Evolutionary conservation across 2,797 vertebrate species (phyloP).

Genomic region (Melanitta fusca): DNA sequence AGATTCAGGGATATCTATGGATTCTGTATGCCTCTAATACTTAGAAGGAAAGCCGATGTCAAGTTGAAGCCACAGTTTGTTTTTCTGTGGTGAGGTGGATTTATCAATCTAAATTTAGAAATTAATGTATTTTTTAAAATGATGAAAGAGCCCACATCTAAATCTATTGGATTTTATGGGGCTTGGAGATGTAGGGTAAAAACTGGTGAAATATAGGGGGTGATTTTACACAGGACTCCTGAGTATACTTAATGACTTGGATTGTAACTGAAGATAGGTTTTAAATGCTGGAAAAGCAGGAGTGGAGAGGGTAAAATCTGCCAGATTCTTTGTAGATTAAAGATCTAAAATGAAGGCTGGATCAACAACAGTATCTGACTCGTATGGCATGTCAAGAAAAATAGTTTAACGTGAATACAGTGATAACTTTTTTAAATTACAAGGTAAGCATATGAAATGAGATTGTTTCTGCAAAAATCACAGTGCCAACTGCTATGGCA

Average conservation of each 20-base stretch:
- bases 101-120: constrained; percentile 3
- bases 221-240: background rate
- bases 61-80: background rate
- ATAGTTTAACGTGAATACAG: background rate
- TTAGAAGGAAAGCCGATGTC: background rate
- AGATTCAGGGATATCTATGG: background rate
- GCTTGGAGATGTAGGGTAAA: background rate
- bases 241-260: background rate
- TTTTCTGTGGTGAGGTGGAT: background rate
- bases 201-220: background rate
- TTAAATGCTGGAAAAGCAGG: background rate
- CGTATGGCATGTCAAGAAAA: background rate
- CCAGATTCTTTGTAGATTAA: background rate
- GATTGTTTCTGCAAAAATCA: background rate
- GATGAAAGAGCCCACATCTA: background rate
- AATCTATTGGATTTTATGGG: background rate
- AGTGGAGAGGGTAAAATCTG: background rate
- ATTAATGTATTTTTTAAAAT: background rate
- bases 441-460: background rate
- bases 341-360: background rate
- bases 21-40: background rate
- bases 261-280: background rate
- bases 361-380: background rate
- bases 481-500: background rate
- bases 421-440: background rate